Evolutionary conservation across 2,797 vertebrate species (phyloP), one percentile per base, ranked within the genome.

Genomic region (Sparus aurata): DNA sequence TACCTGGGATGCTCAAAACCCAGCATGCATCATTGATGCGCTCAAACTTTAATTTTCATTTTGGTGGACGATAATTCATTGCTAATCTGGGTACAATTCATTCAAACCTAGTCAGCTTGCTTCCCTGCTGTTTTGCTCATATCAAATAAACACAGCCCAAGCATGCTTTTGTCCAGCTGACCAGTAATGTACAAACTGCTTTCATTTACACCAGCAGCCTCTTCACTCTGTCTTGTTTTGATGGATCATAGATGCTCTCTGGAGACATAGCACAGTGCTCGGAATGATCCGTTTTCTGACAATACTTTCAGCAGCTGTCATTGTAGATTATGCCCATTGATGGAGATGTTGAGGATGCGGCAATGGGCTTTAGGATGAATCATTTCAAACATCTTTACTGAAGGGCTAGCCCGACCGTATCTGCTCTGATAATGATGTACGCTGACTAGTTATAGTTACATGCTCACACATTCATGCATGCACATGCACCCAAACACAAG

Each of bases 201-300:
- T 84, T 87, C 68, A 76, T 87, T 87, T 78, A 70, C 55, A 49
- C 73, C 46, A 57, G 30, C 46, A 73, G 52, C 45, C 73, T 55
- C 52, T 75, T 86, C 66, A 59, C 77, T 68, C 16, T 49, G 71
- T 69, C 54, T 57, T 50, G 69, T 78, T 79, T 64, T 87, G 75
- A 84, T 75, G 71, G 73, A 91, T 86, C 61, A 55, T 68, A 74
- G 53, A 63, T 27, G 41, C 55, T 86, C 74, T 81, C 77, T 47
- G 0, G 45, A 84, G 82, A 86, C 67, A 5, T 10, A 52, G 50
- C 68, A 30, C 69, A 54, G 54, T 53, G 65, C 77, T 74, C 23
- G 54, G 59, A 86, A 89, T 88, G 70, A 89, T 88, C 73, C 64
- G 68, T 92, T 87, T 86, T 77, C 78, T 75, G 61, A 80, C 85